Conservation (phyloP, 2,113 vertebrate species). For the Barnardius zonarius region DNA sequence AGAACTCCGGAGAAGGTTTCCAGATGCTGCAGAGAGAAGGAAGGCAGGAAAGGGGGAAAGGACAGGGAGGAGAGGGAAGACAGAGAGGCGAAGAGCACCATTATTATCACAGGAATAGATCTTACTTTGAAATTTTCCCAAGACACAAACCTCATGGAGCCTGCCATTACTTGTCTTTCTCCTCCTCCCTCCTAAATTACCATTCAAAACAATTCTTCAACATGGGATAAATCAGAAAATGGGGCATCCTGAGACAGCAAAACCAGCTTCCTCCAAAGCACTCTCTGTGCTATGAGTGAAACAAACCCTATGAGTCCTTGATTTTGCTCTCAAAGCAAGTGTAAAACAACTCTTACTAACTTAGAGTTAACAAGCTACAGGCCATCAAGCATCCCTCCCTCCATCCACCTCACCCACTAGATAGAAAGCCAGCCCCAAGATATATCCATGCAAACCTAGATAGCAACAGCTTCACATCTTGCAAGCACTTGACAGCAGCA, state of each 20-base stretch:
- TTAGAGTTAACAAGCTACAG: background rate
- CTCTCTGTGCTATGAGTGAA: background rate
- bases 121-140: background rate
- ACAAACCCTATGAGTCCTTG: background rate
- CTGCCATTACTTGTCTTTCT: background rate
- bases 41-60: background rate
- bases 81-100: background rate
- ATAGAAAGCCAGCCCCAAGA: background rate
- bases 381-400: background rate
- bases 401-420: background rate
- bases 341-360: background rate
- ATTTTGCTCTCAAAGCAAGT: background rate
- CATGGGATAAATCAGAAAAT: background rate
- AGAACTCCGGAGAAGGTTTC: constrained; percentile 57
- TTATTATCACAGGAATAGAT: constrained; percentile 8
- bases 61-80: background rate
- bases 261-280: background rate
- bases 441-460: background rate
- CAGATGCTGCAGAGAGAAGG: constrained; percentile 75
- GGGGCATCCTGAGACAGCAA: background rate
- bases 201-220: background rate
- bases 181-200: background rate
- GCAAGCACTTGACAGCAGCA: background rate
- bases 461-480: background rate
- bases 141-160: background rate